Evolutionary conservation across 1,140 invertebrate species (phyloP), one percentile per base, ranked within the genome.

Genomic region (Bombyx mandarina): DNA sequence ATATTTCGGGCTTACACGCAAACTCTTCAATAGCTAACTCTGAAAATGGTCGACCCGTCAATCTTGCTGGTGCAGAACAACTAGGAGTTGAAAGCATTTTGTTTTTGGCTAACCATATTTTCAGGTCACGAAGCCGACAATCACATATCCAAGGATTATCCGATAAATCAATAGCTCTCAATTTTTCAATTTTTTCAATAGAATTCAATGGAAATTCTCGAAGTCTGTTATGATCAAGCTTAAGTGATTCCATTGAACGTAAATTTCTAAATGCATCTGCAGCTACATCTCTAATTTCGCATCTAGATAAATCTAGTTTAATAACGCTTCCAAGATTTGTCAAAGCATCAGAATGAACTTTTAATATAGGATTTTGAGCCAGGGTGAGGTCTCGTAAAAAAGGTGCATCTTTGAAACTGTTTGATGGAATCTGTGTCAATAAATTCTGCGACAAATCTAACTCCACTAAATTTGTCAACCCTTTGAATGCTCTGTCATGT

Each of bases 111-210:
- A 98, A 81, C 96, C 96, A 97, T 63, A 93, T 88, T 73, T 96
- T 96, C 57, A 95, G 90, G 57, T 94, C 92, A 22, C 95, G 87
- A 55, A 97, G 77, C 18, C 94, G 91, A 76, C 96, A 98, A 73
- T 98, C 95, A 72, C 96, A 98, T 43, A 92, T 90, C 96, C 96
- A 97, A 0, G 94, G 95, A 87, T 98, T 98, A 57, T 96, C 94
- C 64, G 97, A 95, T 46, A 98, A 83, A 73, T 96, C 94, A 57
- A 97, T 93, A 45, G 93, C 94, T 69, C 94, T 93, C 6, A 97
- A 88, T 26, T 93, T 92, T 55, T 89, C 91, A 8, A 95, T 69
- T 6, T 91, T 91, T 63, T 95, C 93, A 35, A 95, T 92, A 0
- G 94, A 94, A 26, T 90, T 90, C 1, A 92, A 89, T 26, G 92